Base-by-base conservation (phyloP, 2,888 invertebrate species). In the Galerucella pusilla region DNA sequence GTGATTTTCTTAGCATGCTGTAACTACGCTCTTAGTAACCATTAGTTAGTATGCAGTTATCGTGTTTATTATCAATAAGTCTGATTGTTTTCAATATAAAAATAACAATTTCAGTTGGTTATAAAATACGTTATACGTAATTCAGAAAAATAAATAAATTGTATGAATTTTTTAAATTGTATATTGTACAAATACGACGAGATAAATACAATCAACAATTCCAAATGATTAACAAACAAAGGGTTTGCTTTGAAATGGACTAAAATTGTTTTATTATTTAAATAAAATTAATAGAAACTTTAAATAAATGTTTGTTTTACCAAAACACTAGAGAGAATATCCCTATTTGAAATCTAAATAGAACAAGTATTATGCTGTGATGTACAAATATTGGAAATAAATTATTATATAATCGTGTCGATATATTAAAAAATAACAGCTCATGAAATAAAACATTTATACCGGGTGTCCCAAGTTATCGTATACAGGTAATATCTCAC, bases 201-300 rank as follows among this genome's bases (percentile, higher is more conserved):
- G 6, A 61, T 61, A 61, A 61, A 68, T 46, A 60, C 25, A 45
- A 20, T 68, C 59, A 54, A 71, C 45, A 25, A 16, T 49, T 64
- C 20, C 9, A 65, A 71, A 71, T 71, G n/a, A 71, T 71, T 65
- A 71, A 71, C 65, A 71, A 71, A 71, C 71, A 71, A 71, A 65
- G 59, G 71, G 25, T 28, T 20, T 16, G 63, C 61, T 70, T 63
- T 64, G 52, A 71, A 71, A 71, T 25, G 64, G 35, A 54, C 60
- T 35, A 35, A 68, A 64, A 71, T 65, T 65, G 65, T 71, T 71
- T 71, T 65, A 71, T 65, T 71, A 71, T 71, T 71, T 71, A 71
- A 71, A 71, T 71, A 71, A 71, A 71, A 57, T 71, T 65, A 71
- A 71, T 71, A 71, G 65, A 71, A 71, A 71, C 65, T 54, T 46